These are phyloP conservation scores for Microchirus variegatus DNA, from an alignment of 2,797 vertebrate species.

Conservation along the genomic window DNA sequence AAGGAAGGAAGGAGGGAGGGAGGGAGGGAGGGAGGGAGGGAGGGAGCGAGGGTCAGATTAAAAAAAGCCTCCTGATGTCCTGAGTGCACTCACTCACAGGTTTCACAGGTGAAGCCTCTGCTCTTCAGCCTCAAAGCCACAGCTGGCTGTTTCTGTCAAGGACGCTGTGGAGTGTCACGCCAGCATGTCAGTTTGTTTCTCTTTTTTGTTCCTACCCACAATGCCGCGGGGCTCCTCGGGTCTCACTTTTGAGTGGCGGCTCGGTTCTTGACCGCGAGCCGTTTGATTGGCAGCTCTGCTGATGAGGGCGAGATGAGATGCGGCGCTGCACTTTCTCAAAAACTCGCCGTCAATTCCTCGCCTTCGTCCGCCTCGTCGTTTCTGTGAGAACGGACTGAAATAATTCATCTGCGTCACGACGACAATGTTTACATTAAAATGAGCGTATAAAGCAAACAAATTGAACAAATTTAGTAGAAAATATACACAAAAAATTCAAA, in stretches of 20 bases:
- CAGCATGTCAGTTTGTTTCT: no score
- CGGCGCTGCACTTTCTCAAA: no score
- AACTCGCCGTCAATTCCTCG: no score
- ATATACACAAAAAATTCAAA: no score
- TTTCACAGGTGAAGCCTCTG: slow-evolving; percentile 49
- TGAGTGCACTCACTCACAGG: slow-evolving; percentile 32
- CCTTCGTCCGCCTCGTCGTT: no score
- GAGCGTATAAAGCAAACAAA: no score
- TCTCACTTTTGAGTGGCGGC: not conserved
- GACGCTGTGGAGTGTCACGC: slow-evolving; percentile 25
- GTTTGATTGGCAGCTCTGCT: slow-evolving; percentile 38
- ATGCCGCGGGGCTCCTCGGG: not conserved
- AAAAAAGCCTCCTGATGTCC: slow-evolving; percentile 20
- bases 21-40: not conserved
- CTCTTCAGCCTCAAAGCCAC: slow-evolving; percentile 41
- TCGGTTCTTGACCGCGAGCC: slow-evolving; percentile 26
- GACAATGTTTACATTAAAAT: no score
- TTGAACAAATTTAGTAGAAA: no score
- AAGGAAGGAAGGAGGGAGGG: not conserved
- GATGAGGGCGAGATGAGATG: no score
- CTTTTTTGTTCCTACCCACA: not conserved
- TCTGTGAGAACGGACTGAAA: no score
- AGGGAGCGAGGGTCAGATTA: not conserved
- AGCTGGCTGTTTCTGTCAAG: slow-evolving; percentile 49
- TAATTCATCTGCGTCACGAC: no score